Conservation (phyloP, 30 jellyfish, hydroid and myxozoan genomes). For the Aurelia sp. region DNA sequence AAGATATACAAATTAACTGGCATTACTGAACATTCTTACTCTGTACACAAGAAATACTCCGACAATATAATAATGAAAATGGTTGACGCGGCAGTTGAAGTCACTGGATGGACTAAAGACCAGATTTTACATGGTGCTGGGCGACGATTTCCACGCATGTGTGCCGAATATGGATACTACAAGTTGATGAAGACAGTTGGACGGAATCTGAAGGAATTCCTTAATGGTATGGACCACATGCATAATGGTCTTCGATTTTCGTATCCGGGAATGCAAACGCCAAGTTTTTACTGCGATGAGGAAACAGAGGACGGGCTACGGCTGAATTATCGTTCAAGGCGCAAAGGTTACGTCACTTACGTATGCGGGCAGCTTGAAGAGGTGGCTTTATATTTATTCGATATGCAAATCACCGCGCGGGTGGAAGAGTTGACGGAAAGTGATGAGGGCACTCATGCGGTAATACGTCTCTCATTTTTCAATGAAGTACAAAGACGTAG, state of each 20-base stretch:
- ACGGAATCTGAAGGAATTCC: constrained; percentile 56
- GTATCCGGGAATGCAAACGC: constrained; percentile 69
- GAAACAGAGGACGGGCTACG: constrained; percentile 59
- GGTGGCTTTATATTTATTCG: constrained; percentile 33
- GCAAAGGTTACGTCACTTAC: constrained; percentile 45
- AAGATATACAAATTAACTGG: constrained; percentile 44
- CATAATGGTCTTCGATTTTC: constrained; percentile 60
- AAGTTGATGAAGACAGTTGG: constrained; percentile 64
- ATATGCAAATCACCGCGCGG: constrained; percentile 26
- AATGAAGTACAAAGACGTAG: constrained; percentile 27
- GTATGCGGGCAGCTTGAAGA: constrained; percentile 68
- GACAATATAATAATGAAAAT: constrained; percentile 26
- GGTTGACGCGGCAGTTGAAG: constrained; percentile 42
- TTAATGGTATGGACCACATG: constrained; percentile 67
- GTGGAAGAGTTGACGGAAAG: constrained; percentile 18
- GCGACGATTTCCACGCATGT: constrained; percentile 29
- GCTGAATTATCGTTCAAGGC: constrained; percentile 63
- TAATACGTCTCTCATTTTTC: constrained; percentile 19
- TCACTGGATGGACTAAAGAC: constrained; percentile 50
- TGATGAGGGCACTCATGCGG: constrained; percentile 46
- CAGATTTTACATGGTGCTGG: constrained; percentile 57
- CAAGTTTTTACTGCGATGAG: constrained; percentile 57
- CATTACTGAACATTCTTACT: constrained; percentile 32
- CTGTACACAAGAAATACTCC: constrained; percentile 46
- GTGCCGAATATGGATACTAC: constrained; percentile 65